A percentile compares a stretch with the other conserved stretches of the same genome.
phyloP scores from a whole-genome alignment of 2,797 vertebrate genomes.

The Euphonia xanthogaster region DNA sequence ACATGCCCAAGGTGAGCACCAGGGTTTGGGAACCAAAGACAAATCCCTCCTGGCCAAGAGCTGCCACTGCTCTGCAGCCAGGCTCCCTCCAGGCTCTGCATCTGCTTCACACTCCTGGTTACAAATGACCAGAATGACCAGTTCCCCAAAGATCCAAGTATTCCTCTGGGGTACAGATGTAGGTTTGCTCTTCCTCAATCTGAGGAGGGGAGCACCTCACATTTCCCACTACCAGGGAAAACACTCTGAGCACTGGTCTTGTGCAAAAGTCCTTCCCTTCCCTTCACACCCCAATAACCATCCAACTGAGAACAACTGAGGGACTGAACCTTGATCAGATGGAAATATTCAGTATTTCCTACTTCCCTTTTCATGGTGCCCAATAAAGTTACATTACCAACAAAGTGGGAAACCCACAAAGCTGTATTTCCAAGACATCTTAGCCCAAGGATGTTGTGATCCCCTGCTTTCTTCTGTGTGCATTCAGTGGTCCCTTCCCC shows the following conservation, averaged over 20 bases:
- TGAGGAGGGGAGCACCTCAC: rapidly evolving
- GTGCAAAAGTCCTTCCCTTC: neutral
- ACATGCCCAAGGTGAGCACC: neutral
- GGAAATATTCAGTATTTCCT: neutral
- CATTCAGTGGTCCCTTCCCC: neutral
- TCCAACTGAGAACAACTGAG: rapidly evolving
- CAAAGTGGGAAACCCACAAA: neutral
- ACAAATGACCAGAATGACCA: neutral
- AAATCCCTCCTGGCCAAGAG: neutral
- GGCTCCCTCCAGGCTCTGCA: neutral
- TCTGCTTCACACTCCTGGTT: neutral
- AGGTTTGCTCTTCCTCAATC: neutral
- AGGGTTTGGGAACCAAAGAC: neutral
- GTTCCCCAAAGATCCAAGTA: neutral
- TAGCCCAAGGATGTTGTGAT: neutral
- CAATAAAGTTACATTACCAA: neutral
- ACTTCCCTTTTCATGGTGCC: neutral
- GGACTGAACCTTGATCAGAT: neutral
- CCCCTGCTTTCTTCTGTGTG: neutral
- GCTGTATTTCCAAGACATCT: neutral
- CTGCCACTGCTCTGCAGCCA: neutral
- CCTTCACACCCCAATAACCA: neutral
- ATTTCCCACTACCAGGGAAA: neutral
- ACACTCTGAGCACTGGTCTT: neutral
- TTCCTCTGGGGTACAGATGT: neutral